Evolutionary conservation across 2,797 vertebrate genomes (phyloP), one percentile per base, ranked within the genome.

Genomic region (Pseudochaenichthys georgianus): DNA sequence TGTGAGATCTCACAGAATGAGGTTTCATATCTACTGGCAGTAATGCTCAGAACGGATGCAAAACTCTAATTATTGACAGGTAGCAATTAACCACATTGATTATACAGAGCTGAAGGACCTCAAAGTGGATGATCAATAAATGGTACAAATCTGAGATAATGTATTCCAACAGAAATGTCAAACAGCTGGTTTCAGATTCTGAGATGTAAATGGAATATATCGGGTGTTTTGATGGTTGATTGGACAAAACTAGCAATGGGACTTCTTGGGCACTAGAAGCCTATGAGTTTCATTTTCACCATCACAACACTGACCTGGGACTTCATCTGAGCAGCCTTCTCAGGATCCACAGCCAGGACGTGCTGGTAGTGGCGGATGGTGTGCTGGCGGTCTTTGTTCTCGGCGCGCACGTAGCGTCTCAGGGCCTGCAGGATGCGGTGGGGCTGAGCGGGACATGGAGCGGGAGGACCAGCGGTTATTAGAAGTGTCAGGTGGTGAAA

Each of bases 271-370:
- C n/a, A 11, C 0, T 11, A 11, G 4, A 3, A 0, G 15, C 60
- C 53, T 38, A 2, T 9, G 6, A 38, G 9, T 6, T 6, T 1
- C 2, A 38, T 38, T 38, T 61, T n/a, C 7, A 34, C 8, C 11
- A 12, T 13, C 3, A 11, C 59, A 74, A 47, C 60, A 72, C 93
- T 57, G 79, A 99, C 98, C 96, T 99, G 98, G 59, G 98, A 98
- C 90, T 98, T 99, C 97, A 99, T 99, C 94, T 99, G 98, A 0
- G 97, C 97, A 0, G 98, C 98, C 88, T 99, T 99, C 89, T 98
- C 97, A 0, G 98, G 98, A 86, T 99, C 98, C 51, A 99, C 98
- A 0, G 97, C 97, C 91, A 98, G 92, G 81, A 99, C 97, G 0
- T 99, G 98, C 92, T 99, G 97, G 92, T 98, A 99, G 76, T 99